Conservation (phyloP, 2,797 vertebrate genomes). For the Aratinga solstitialis region DNA sequence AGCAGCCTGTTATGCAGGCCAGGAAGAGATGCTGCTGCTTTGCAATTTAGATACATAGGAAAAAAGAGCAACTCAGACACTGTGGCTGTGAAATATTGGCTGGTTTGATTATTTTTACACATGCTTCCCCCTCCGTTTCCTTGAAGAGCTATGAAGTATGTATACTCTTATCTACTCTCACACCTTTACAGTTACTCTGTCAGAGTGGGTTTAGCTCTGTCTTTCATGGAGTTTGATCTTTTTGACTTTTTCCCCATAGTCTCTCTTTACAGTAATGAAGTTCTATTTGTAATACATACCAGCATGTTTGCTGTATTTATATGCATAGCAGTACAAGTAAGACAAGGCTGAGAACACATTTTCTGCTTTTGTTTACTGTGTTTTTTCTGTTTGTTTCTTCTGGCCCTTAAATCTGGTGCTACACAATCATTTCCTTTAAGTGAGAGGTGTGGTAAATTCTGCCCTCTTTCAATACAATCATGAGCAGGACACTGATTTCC, state of each 20-base stretch:
- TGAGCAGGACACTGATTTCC: not conserved
- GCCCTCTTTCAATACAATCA: not conserved
- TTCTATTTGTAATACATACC: not conserved
- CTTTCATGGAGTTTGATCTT: not conserved
- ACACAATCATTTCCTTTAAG: not conserved
- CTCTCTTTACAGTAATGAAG: not conserved
- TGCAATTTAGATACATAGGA: not conserved
- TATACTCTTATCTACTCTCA: not conserved
- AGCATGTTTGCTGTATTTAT: not conserved
- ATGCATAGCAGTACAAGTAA: not conserved
- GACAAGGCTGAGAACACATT: not conserved
- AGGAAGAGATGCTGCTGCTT: conserved; percentile 13
- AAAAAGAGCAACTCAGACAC: not conserved
- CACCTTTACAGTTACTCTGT: not conserved
- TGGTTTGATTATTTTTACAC: not conserved
- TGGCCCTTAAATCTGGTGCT: not conserved
- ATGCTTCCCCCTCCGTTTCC: not conserved
- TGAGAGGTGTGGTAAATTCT: not conserved
- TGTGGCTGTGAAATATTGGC: not conserved
- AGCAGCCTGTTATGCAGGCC: conserved; percentile 21
- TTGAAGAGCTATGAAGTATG: not conserved
- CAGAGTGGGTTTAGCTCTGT: not conserved
- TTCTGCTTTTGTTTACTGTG: not conserved
- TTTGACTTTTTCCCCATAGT: not conserved
- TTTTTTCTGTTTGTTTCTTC: not conserved